These are phyloP conservation scores for Hirtodrosophila confusa DNA, from an alignment of 2,888 invertebrate genomes.

Conservation along the genomic window DNA sequence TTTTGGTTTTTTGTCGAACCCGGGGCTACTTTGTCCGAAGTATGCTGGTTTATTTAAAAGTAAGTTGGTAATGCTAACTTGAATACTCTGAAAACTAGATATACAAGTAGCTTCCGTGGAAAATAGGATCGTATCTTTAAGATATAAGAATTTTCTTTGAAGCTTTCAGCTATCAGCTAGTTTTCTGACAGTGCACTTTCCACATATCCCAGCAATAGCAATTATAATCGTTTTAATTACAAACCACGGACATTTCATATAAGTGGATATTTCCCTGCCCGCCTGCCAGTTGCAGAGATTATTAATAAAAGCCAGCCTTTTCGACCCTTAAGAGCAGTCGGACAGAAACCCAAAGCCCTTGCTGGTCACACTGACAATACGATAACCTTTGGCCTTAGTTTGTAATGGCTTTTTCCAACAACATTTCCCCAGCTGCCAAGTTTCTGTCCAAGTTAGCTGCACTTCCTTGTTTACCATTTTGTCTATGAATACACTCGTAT, in stretches of 20 bases:
- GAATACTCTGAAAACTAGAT: too few species aligned
- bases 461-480: constrained; percentile 49
- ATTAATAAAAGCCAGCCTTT: constrained; percentile 51
- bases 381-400: constrained; percentile 61
- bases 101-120: too few species aligned
- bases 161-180: too few species aligned
- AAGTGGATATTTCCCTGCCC: constrained; percentile 50
- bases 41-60: too few species aligned
- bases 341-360: constrained; percentile 4
- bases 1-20: too few species aligned
- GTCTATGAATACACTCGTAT: constrained; percentile 37
- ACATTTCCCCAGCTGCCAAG: constrained; percentile 7
- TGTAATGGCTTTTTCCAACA: constrained; percentile 45
- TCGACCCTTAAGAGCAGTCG: constrained; percentile 10
- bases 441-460: constrained; percentile 23
- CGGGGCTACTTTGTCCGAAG: too few species aligned
- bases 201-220: constrained; percentile 38
- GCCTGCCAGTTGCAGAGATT: constrained; percentile 33
- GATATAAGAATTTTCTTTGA: too few species aligned
- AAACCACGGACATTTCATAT: constrained; percentile 51
- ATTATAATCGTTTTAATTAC: constrained; percentile 72
- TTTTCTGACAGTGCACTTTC: constrained; percentile 41
- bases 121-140: too few species aligned
- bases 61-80: too few species aligned
- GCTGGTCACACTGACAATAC: constrained; percentile 36